Conservation (phyloP, 2,113 vertebrate genomes). For the Lasiurus cinereus region DNA sequence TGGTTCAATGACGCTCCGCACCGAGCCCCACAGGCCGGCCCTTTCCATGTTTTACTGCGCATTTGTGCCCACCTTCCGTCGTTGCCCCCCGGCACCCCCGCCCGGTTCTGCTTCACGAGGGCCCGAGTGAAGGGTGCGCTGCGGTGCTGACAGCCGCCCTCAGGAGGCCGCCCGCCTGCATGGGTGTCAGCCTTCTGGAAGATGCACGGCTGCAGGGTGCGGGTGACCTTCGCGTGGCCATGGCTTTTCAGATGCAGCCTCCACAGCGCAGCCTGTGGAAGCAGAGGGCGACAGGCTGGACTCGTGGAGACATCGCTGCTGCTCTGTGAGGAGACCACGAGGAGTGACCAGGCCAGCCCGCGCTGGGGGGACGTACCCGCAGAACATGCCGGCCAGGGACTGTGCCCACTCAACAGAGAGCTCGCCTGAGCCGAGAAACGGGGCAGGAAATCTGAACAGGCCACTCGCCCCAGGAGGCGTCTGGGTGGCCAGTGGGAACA, state of each 20-base stretch:
- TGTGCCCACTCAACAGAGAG: not conserved
- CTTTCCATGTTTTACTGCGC: no score
- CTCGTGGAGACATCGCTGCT: not conserved
- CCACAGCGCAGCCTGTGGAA: not conserved
- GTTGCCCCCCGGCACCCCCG: no score
- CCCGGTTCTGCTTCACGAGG: no score
- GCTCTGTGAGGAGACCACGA: not conserved
- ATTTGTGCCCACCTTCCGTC: no score
- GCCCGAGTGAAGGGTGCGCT: no score
- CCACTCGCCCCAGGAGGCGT: no score
- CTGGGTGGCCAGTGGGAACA: no score
- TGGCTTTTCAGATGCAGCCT: not conserved
- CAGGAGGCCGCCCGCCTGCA: no score
- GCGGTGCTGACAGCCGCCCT: no score
- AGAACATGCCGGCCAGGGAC: not conserved
- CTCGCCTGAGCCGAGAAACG: not conserved
- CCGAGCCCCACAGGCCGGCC: no score
- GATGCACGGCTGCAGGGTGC: not conserved
- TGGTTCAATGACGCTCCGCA: no score
- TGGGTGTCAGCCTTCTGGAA: no score
- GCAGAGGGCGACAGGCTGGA: not conserved
- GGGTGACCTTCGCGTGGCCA: not conserved
- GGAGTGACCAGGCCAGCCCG: not conserved
- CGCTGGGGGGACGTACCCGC: not conserved
- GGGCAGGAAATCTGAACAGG: not conserved